These are phyloP conservation scores for Grus americana DNA, from an alignment of 2,113 vertebrate genomes.

Conservation along the genomic window DNA sequence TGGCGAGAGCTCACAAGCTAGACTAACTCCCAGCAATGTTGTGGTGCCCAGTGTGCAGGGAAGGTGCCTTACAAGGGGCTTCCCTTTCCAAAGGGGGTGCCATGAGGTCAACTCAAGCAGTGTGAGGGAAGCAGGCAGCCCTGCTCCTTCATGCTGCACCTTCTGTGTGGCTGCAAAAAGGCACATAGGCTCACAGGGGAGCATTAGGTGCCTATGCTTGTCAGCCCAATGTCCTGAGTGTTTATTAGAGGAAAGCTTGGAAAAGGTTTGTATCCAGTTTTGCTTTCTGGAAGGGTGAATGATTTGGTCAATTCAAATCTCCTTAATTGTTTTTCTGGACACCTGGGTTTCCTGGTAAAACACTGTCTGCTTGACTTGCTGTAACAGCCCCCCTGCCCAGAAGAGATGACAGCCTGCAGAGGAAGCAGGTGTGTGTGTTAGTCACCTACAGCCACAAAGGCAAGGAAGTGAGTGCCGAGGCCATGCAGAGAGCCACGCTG, in stretches of 20 bases:
- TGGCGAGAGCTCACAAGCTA: neutral
- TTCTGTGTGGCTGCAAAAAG: neutral
- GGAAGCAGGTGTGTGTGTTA: slow-evolving; percentile 11
- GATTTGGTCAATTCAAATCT: neutral
- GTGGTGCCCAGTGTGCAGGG: neutral
- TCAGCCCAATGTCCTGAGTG: neutral
- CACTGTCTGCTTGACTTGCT: neutral
- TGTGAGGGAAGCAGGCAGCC: neutral
- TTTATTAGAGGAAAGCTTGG: neutral
- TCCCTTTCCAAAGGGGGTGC: neutral
- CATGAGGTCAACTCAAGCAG: neutral
- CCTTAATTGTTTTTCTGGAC: slow-evolving; percentile 1
- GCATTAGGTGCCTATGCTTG: neutral
- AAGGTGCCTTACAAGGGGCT: neutral
- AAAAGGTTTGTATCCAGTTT: neutral
- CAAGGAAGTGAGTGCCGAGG: neutral
- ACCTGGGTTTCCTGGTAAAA: slow-evolving; percentile 18
- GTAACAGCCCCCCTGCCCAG: neutral
- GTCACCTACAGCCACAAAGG: slow-evolving; percentile 5
- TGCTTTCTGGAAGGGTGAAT: neutral
- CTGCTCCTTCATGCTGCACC: neutral
- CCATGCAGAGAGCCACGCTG: neutral
- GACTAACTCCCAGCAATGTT: neutral
- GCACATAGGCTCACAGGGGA: neutral
- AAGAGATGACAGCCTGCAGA: neutral